Evolutionary conservation across 1,140 invertebrate species (phyloP), one percentile per base, ranked within the genome.

Genomic region (Drosophila busckii): DNA sequence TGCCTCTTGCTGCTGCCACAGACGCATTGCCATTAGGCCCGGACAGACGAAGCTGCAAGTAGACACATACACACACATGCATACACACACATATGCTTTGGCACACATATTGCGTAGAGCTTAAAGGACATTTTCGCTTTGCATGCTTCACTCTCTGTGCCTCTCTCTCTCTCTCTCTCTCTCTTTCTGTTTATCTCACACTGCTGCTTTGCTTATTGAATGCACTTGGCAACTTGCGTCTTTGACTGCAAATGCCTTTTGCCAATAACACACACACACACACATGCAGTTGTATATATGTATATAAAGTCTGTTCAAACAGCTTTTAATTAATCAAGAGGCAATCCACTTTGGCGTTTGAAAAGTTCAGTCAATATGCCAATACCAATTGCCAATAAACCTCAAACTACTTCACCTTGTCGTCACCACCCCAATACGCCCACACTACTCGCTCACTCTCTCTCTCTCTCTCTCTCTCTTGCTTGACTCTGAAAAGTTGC

Each of bases 291-390:
- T n/a, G n/a, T n/a, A n/a, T n/a, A n/a, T n/a, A n/a, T n/a, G n/a
- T n/a, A n/a, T n/a, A n/a, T 16, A 16, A 20, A 16, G 34, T 26
- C 15, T 9, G n/a, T 22, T 54, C 50, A 49, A 53, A 65, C 45
- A 44, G 69, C 68, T 80, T 82, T 82, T 80, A 80, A 80, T 80
- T 80, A 80, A 80, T 80, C 73, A 80, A 71, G 54, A 41, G 44
- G 68, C 75, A 64, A 80, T 80, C 68, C 68, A 64, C 53, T 80
- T 80, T 71, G 62, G 32, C 65, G 46, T 59, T 70, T 29, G 62
- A 67, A 67, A 70, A 70, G 62, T 63, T 32, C 29, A 50, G 45
- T 69, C 73, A 70, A 78, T 71, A 64, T 64, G 62, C 67, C 73
- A 78, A 53, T 68, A 50, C 63, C 63, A 65, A 58, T 66, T 55